These are phyloP conservation scores for Harmothoe impar DNA, from an alignment of 2,888 invertebrate species.

Conservation along the genomic window DNA sequence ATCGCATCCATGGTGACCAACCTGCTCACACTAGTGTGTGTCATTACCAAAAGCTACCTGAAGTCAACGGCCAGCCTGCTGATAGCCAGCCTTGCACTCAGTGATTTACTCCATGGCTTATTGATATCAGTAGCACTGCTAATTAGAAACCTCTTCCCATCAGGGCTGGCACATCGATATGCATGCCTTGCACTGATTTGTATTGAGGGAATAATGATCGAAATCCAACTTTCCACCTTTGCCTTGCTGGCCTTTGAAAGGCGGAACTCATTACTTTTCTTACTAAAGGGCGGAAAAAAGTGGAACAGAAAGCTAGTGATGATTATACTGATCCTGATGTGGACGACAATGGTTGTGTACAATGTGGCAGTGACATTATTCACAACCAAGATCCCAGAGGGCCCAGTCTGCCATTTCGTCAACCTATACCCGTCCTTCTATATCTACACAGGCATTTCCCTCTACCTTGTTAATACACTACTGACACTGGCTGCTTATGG, in stretches of 20 bases:
- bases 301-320: background rate
- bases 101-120: background rate
- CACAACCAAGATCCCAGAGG: too few relatives aligned
- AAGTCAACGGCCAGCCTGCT: background rate
- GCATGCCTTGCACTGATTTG: background rate
- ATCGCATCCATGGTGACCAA: background rate
- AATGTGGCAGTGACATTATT: background rate
- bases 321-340: background rate
- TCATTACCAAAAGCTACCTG: background rate
- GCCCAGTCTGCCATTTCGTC: too few relatives aligned
- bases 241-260: background rate
- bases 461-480: too few relatives aligned
- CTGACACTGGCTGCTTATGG: too few relatives aligned
- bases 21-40: background rate
- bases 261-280: background rate
- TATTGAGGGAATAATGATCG: background rate
- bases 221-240: background rate
- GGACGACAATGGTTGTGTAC: background rate
- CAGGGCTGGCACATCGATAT: background rate
- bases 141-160: background rate
- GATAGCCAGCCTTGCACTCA: background rate
- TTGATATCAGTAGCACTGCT: background rate
- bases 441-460: too few relatives aligned
- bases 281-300: background rate
- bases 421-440: too few relatives aligned